Conservation (phyloP, 2,113 vertebrate species). For the Calonectris borealis region DNA sequence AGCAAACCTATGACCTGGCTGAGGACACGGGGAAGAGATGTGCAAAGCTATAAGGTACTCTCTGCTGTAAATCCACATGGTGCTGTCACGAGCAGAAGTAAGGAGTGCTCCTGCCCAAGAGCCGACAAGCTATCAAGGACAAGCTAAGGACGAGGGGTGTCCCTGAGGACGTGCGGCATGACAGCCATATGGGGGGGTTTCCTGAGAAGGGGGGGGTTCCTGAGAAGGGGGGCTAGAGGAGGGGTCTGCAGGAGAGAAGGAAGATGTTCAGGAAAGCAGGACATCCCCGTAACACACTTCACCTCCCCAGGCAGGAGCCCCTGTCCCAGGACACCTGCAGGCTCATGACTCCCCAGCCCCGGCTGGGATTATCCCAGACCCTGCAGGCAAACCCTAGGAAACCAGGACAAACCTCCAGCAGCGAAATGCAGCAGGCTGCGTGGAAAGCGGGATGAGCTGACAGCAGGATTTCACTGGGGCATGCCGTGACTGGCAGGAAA, state of each 20-base stretch:
- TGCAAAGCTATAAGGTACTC: not conserved
- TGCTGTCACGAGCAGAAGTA: fast-evolving
- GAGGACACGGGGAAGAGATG: not conserved
- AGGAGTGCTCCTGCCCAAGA: not conserved
- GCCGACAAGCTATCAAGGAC: not conserved
- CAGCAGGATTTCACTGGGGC: not conserved
- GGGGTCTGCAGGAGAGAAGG: not conserved
- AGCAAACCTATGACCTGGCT: not conserved
- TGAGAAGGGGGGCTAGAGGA: no score
- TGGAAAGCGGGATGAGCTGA: not conserved
- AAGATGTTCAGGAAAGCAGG: not conserved
- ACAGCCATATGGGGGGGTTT: fast-evolving
- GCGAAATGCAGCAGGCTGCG: not conserved
- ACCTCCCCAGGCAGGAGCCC: not conserved
- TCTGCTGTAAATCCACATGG: not conserved
- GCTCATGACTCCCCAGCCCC: not conserved
- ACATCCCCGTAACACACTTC: no score
- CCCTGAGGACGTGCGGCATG: not conserved
- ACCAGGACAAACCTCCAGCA: not conserved
- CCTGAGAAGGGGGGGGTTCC: no score
- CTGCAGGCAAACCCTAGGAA: not conserved
- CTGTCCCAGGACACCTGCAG: fast-evolving
- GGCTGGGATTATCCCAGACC: not conserved
- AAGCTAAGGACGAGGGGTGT: not conserved
- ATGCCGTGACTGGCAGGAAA: not conserved